Evolutionary conservation across 2,113 vertebrate species (phyloP), one percentile per base, ranked within the genome.

Genomic region (Psittacula cyanocephala): DNA sequence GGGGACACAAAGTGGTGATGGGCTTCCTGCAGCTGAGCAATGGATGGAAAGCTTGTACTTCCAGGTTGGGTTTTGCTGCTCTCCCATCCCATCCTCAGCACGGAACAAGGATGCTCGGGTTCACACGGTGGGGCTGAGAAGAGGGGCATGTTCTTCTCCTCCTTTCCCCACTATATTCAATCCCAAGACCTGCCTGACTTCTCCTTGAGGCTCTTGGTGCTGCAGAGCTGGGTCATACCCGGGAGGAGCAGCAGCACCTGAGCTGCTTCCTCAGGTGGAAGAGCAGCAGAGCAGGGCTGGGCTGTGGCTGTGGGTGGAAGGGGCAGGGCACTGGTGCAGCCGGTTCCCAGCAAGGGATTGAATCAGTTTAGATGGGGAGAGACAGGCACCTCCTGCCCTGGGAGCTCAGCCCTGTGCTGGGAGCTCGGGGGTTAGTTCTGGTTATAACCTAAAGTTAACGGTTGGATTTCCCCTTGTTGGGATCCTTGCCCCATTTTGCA

Each of bases 191-290:
- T 49, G 28, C 17, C 65, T 13, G 13, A 53, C 44, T 17, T 6
- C 83, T 60, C 35, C 7, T 3, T 0, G 0, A 29, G 59, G n/a
- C 33, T 3, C 0, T 44, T 37, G 69, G 14, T 23, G 15, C 46
- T 20, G 23, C 1, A 8, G 63, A 50, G 62, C 47, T 8, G 28
- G 80, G 15, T 46, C 10, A 1, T 55, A 8, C 59, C 33, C 35
- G 2, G 9, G 7, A 0, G 10, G 27, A 47, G 62, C 0, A 0
- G 11, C 27, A 47, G 50, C 62, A n/a, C 17, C 77, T 6, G 47
- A 60, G 72, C 47, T 23, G 47, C 62, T 63, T 19, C 1, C 0
- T 33, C 10, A 5, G 50, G 60, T 17, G 6, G 23, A 52, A 9
- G 3, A 2, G 74, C 25, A 55, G 65, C 46, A 0, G 33, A 65